Conservation (phyloP, 2,113 vertebrate genomes). For the Anoplopoma fimbria region DNA sequence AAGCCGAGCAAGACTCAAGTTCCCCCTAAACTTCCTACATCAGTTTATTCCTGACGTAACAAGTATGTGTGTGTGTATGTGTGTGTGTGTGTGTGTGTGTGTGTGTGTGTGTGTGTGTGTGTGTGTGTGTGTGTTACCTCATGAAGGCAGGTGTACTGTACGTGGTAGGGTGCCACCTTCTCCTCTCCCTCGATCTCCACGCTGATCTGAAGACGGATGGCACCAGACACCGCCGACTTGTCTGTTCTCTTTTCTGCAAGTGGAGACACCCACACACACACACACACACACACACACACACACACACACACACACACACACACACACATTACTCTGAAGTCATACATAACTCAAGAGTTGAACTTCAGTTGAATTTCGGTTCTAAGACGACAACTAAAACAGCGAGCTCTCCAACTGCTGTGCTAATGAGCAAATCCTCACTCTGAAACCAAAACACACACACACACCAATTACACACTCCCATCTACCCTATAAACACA, state of each 20-base stretch:
- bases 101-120: neutral
- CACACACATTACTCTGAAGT: neutral
- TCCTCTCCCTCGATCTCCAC: constrained; percentile 98
- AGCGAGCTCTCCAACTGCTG: neutral
- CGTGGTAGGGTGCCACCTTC: constrained; percentile 94
- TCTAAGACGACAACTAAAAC: neutral
- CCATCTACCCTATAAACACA: neutral
- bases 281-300: constrained; percentile 17
- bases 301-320: constrained; percentile 21
- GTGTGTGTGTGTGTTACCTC: constrained; percentile 85
- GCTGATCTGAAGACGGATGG: constrained; percentile 93
- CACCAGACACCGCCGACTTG: constrained; percentile 95
- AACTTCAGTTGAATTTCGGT: neutral
- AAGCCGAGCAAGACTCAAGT: neutral
- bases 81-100: constrained; percentile 45
- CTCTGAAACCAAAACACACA: constrained; percentile 8
- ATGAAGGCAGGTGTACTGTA: constrained; percentile 96
- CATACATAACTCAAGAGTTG: neutral
- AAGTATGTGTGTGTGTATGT: constrained; percentile 38
- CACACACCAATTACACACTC: neutral
- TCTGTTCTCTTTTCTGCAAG: constrained; percentile 94
- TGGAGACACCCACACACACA: constrained; percentile 13
- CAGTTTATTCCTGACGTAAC: neutral
- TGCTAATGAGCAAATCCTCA: constrained; percentile 9
- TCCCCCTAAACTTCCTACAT: neutral